Conservation (phyloP, 2,113 vertebrate species). For the Mohoua ochrocephala region DNA sequence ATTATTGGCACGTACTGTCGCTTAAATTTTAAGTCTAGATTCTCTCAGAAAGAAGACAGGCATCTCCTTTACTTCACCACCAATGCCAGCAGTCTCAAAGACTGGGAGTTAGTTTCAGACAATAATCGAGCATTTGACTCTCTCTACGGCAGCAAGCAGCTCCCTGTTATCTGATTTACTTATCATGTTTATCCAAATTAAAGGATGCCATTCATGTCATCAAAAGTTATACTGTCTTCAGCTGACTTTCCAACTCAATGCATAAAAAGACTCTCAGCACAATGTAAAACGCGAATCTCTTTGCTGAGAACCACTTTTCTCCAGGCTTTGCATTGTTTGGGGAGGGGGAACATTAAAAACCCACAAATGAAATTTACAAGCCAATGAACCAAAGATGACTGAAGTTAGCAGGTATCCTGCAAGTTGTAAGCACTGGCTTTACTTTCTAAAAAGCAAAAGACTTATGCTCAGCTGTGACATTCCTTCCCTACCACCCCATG, state of each 20-base stretch:
- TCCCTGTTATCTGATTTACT: neutral
- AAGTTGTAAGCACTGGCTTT: neutral
- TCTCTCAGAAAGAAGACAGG: neutral
- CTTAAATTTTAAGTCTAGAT: neutral
- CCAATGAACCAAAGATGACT: neutral
- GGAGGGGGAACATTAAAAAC: neutral
- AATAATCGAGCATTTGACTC: neutral
- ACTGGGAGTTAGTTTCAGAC: neutral
- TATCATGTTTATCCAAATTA: neutral
- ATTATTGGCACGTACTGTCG: neutral
- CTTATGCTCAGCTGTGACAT: neutral
- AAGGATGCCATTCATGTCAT: neutral
- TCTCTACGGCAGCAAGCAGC: neutral
- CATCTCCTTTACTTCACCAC: neutral
- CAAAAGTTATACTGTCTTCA: neutral
- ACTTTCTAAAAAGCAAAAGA: neutral
- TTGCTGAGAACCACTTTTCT: neutral
- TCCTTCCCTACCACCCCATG: neutral
- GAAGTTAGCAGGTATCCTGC: neutral
- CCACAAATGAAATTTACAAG: neutral
- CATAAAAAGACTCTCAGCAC: neutral
- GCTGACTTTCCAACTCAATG: neutral
- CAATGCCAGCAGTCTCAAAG: neutral
- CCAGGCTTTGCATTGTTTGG: neutral
- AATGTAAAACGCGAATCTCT: neutral